These are phyloP conservation scores for Petromus typicus DNA, from an alignment of 2,113 vertebrate species.

Conservation along the genomic window DNA sequence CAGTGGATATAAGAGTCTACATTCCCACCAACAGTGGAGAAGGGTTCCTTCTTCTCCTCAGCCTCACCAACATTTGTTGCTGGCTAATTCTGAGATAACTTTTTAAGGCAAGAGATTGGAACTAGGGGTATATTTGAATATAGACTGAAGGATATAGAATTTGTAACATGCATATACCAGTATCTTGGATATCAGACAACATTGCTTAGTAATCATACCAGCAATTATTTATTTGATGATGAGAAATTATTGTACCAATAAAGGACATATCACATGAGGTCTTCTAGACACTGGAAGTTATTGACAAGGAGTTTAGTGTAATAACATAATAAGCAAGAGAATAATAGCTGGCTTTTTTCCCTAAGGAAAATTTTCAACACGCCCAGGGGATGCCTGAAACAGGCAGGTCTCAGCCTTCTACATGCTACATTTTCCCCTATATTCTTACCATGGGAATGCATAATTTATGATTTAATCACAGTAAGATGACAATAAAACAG, in stretches of 20 bases:
- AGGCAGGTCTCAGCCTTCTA: background rate
- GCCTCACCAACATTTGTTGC: too few species aligned
- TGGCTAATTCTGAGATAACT: too few species aligned
- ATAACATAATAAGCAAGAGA: background rate
- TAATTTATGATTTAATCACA: background rate
- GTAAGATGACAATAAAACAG: background rate
- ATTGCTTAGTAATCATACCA: background rate
- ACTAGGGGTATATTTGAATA: background rate
- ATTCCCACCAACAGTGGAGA: too few species aligned
- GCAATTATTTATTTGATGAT: background rate
- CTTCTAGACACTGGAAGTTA: background rate
- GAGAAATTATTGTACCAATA: background rate
- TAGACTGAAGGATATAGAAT: background rate
- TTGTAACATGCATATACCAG: background rate
- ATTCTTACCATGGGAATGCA: background rate
- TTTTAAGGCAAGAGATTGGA: background rate
- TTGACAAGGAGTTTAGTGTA: background rate
- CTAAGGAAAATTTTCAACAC: background rate
- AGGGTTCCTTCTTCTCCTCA: too few species aligned
- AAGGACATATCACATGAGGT: background rate
- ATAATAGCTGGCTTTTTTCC: background rate
- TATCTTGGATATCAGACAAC: background rate
- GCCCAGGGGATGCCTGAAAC: background rate
- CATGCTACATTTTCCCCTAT: background rate
- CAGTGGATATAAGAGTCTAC: too few species aligned